phyloP scores from a whole-genome alignment of 2,888 invertebrate species.

The Baronia brevicornis region DNA sequence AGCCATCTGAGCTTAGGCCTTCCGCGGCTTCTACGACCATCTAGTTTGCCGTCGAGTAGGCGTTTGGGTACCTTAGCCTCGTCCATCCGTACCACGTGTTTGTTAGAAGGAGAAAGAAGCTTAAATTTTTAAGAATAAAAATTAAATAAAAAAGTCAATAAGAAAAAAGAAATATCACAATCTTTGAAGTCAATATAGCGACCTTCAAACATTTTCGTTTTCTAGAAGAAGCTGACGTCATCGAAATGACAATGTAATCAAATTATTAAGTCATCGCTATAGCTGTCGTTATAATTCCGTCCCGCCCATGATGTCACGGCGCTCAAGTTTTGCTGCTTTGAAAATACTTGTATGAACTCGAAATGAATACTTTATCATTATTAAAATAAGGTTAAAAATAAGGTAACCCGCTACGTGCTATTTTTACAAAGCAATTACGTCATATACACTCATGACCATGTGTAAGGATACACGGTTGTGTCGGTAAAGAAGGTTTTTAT shows the following conservation, averaged over 20 bases:
- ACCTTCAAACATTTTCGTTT: conserved; percentile 2
- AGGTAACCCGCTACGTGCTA: not conserved
- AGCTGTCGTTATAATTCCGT: conserved; percentile 14
- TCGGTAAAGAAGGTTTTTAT: no score
- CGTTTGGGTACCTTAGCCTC: no score
- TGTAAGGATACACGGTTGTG: no score
- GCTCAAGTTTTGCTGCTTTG: conserved; percentile 9
- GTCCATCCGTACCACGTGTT: no score
- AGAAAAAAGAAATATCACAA: no score
- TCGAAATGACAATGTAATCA: conserved; percentile 13
- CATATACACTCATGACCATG: no score
- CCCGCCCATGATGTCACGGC: conserved; percentile 16
- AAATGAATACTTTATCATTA: not conserved
- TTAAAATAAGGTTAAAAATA: conserved; percentile 5
- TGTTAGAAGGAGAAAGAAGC: no score
- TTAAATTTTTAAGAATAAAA: no score
- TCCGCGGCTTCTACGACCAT: no score
- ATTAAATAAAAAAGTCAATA: no score
- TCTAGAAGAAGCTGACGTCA: conserved; percentile 10
- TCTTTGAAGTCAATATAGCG: not conserved
- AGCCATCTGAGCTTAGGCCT: no score
- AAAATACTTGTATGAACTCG: conserved; percentile 4
- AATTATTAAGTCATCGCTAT: conserved; percentile 15
- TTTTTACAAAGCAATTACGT: not conserved
- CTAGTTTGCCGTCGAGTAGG: no score